These are phyloP conservation scores for Saimiri boliviensis DNA, from an alignment of 2,113 vertebrate species.

Conservation along the genomic window DNA sequence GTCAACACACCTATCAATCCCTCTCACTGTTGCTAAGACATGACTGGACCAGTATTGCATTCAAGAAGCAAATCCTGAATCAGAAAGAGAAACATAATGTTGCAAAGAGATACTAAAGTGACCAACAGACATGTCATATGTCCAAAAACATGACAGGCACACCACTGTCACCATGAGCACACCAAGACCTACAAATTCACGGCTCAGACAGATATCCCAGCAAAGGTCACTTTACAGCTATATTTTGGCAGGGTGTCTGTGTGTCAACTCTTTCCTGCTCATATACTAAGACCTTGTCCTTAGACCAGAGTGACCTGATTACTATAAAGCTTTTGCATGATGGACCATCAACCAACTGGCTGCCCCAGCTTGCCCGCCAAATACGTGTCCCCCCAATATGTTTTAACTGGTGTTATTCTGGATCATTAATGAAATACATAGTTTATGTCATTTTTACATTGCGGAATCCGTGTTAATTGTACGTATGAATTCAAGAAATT, in stretches of 20 bases:
- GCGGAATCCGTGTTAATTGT: not conserved
- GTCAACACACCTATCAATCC: not conserved
- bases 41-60: not conserved
- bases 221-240: not conserved
- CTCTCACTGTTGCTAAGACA: not conserved
- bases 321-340: not conserved
- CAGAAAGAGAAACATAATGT: not conserved
- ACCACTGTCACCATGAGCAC: not conserved
- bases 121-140: not conserved
- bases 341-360: not conserved
- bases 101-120: not conserved
- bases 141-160: not conserved
- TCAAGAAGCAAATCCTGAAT: not conserved
- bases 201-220: not conserved
- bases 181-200: not conserved
- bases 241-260: rapidly evolving
- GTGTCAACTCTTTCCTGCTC: not conserved
- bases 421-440: not conserved
- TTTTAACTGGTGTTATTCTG: not conserved
- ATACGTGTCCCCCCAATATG: not conserved
- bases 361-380: not conserved
- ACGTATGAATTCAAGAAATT: not conserved
- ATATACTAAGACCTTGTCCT: not conserved
- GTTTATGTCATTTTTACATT: not conserved
- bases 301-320: not conserved